Evolutionary conservation across 2,797 vertebrate genomes (phyloP), one percentile per base, ranked within the genome.

Genomic region (Todus mexicanus): DNA sequence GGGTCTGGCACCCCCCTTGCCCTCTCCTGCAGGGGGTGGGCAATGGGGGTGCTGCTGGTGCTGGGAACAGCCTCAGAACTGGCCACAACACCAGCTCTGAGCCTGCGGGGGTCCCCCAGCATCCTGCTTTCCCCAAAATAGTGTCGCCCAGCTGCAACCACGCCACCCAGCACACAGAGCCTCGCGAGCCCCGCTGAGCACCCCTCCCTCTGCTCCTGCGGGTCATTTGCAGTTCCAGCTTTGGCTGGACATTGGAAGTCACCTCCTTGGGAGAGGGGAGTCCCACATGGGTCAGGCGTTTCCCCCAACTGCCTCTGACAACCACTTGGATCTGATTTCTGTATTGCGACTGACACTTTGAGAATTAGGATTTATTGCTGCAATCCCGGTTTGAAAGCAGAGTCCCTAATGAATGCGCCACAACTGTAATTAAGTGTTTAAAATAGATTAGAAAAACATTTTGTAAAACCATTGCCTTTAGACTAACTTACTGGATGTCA

Each of bases 371-470:
- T 96, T 96, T 93, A 95, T 92, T 91, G 31, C 93, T 60, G 65
- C 75, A 56, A 61, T 63, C 59, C 76, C 43, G 72, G 85, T 89
- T 91, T 64, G 77, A 77, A 89, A 83, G 93, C 48, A 4, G 37
- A 63, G 69, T 81, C 93, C 71, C 91, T 89, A 80, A 90, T 91
- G 92, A 90, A 93, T 35, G 80, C 47, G 3, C 72, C 84, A 40
- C 74, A 54, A 65, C 93, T 81, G 90, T 91, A 93, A 94, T 94
- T 96, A 93, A 95, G 93, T 88, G 94, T 92, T 94, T 93, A 91
- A 92, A 96, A 93, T 60, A 95, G 91, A 96, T 93, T 91, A 94
- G 92, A 54, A 89, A 91, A 94, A 93, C 89, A 78, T 94, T 94
- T 73, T 92, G 92, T 92, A 92, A 84, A 79, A 83, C 87, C 72